Base-by-base conservation (phyloP, 2,888 invertebrate species). In the Sthenelais limicola region DNA sequence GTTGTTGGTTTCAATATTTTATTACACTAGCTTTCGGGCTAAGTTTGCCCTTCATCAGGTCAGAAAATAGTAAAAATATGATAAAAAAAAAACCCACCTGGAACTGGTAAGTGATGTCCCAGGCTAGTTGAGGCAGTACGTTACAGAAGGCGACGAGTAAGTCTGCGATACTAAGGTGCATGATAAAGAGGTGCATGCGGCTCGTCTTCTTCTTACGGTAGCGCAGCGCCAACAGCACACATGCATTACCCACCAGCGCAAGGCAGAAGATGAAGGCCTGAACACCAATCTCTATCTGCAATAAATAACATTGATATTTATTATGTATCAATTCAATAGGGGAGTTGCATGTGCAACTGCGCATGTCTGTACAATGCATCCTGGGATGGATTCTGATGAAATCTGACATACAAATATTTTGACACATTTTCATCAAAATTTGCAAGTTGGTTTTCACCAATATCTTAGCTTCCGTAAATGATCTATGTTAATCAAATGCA, bases 151-250 rank as follows among this genome's bases (percentile, higher is more conserved):
- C 93, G 1, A 92, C 93, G 71, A 92, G 89, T 62, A 93, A 87
- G 83, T 93, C 93, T 0, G 93, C 92, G 33, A 92, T 88, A 81
- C 92, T 91, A 72, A 93, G 88, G 82, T 93, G 92, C 62, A 92
- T 87, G 78, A 93, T 92, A 83, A 93, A 92, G 82, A 91, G 91
- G 82, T 92, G 91, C 92, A 92, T 92, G 49, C 92, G 88, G 9
- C 91, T 91, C 26, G 91, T 86, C 80, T 91, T 91, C 79, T 90
- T 90, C 35, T 80, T 77, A 28, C 81, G 79, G 24, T 81, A 76
- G 68, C 62, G 9, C 2, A 86, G 77, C 3, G 81, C 81, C 7
- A 81, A 71, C 28, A 86, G 76, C 1, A 85, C 83, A 56, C 80
- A 81, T 5, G 79, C 69, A 73, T 86, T 86, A 4, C 85, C 85